A percentile compares a stretch with the other conserved stretches of the same genome.
phyloP scores from a whole-genome alignment of 2,113 vertebrate genomes.

The Copsychus sechellarum region DNA sequence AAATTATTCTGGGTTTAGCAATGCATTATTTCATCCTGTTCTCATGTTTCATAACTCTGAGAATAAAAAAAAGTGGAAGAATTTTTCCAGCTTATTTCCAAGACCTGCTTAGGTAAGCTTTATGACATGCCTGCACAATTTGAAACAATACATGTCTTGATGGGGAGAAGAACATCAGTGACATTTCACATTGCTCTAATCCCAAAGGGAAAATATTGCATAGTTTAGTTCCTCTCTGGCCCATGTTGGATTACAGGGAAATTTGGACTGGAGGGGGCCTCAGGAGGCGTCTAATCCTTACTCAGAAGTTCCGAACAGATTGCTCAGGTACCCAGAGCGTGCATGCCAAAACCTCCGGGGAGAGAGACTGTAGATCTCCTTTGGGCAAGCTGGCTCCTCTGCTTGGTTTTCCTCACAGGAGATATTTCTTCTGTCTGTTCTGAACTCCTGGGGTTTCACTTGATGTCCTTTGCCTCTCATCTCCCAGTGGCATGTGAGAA shows the following conservation, averaged over 20 bases:
- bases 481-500: background rate
- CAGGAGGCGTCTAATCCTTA: background rate
- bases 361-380: background rate
- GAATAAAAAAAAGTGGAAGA: background rate
- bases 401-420: background rate
- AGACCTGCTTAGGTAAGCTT: background rate
- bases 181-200: background rate
- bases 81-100: background rate
- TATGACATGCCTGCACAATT: background rate
- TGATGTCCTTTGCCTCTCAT: background rate
- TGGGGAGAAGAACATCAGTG: background rate
- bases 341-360: background rate
- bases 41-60: conserved; percentile 55
- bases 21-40: conserved; percentile 60
- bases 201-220: background rate
- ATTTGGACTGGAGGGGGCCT: background rate
- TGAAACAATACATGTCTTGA: background rate
- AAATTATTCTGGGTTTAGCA: conserved; percentile 71
- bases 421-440: background rate
- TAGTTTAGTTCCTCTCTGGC: background rate
- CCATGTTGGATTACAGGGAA: background rate
- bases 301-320: background rate
- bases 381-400: background rate
- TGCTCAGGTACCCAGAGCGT: background rate
- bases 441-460: background rate